A percentile compares a stretch with the other conserved stretches of the same genome.
Evolutionary conservation across 1,140 invertebrate genomes (phyloP).

Genomic region (Microvelia longipes): DNA sequence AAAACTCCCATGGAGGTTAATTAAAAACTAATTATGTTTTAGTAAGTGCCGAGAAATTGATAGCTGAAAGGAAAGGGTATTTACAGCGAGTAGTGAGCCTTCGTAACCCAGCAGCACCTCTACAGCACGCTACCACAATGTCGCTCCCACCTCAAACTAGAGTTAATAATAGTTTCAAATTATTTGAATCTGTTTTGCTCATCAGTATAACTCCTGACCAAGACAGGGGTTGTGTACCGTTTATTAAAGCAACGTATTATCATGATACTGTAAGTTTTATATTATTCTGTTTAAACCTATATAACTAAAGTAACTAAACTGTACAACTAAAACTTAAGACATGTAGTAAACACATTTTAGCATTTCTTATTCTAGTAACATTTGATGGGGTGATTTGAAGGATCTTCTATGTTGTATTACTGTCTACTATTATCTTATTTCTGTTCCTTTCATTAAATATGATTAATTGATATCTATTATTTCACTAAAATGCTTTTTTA

Average conservation of each 20-base stretch:
- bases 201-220: conserved; percentile 44
- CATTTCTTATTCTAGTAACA: no score
- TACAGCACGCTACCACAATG: conserved; percentile 29
- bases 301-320: no score
- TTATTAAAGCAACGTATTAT: conserved; percentile 50
- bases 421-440: no score
- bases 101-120: conserved; percentile 25
- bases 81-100: conserved; percentile 35
- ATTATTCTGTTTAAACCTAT: no score
- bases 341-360: no score
- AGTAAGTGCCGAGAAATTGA: conserved; percentile 26
- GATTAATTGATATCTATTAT: no score
- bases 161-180: conserved; percentile 24
- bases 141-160: conserved; percentile 6
- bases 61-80: conserved; percentile 44
- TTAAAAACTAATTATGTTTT: not conserved
- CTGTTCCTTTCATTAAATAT: no score
- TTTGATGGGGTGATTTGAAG: no score
- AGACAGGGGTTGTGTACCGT: conserved; percentile 33
- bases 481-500: no score
- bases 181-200: conserved; percentile 47
- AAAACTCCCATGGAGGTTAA: no score
- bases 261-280: conserved; percentile 37
- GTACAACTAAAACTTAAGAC: no score
- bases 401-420: no score